Conservation (phyloP, 2,888 invertebrate species). For the Julus scanicus region DNA sequence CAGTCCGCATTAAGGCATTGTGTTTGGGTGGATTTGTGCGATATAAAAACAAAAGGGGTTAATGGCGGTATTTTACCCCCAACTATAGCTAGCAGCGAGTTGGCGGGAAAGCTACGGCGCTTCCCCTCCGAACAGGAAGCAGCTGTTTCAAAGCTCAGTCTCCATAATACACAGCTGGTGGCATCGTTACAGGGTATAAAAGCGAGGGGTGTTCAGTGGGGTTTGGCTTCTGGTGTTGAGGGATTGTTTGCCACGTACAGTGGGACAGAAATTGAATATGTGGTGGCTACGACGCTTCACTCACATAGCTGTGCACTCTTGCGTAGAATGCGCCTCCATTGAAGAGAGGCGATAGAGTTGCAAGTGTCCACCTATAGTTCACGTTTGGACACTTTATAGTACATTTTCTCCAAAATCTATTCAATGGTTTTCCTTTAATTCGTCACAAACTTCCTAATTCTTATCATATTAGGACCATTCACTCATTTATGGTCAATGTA, state of each 20-base stretch:
- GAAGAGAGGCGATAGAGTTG: too few species aligned
- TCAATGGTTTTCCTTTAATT: too few species aligned
- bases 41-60: background rate
- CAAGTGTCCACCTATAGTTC: too few species aligned
- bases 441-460: too few species aligned
- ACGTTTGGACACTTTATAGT: too few species aligned
- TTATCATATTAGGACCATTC: too few species aligned
- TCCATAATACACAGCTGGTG: conserved; percentile 34
- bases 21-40: background rate
- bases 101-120: conserved; percentile 37
- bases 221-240: background rate
- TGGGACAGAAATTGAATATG: background rate
- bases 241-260: background rate
- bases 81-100: background rate
- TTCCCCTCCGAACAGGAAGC: conserved; percentile 19
- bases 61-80: background rate
- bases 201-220: too few species aligned
- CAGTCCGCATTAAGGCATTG: background rate
- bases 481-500: too few species aligned
- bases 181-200: background rate
- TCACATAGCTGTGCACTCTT: background rate
- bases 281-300: background rate
- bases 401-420: too few species aligned
- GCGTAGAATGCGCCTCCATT: background rate
- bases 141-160: conserved; percentile 31